Percentiles rank a stretch among this genome's conserved stretches.
phyloP scores from a whole-genome alignment of 1,140 invertebrate species.

The Stegodyphus mimosarum region DNA sequence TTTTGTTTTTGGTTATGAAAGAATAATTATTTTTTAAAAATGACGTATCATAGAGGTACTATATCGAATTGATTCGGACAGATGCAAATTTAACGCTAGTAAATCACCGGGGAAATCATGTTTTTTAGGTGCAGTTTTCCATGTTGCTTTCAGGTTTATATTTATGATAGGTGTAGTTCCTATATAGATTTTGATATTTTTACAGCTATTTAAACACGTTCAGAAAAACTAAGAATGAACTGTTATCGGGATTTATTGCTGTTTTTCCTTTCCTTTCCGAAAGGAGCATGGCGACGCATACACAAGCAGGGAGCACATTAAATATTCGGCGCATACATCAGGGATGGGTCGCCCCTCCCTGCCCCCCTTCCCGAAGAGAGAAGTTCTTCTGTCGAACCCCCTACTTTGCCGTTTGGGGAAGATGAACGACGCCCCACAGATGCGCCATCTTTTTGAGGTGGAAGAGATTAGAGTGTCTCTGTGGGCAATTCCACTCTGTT shows the following conservation, averaged over 20 bases:
- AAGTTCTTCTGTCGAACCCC: not conserved
- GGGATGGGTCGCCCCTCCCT: constrained; percentile 18
- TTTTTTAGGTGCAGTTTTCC: too few species aligned
- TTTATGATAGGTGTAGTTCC: too few species aligned
- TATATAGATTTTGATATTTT: constrained; percentile 10
- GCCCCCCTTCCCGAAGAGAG: not conserved
- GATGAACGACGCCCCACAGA: constrained; percentile 40
- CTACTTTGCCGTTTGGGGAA: not conserved
- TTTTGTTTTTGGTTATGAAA: too few species aligned
- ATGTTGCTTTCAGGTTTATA: too few species aligned
- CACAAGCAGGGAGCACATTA: constrained; percentile 53
- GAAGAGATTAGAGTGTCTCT: constrained; percentile 42
- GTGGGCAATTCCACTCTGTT: constrained; percentile 25
- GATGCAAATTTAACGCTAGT: too few species aligned
- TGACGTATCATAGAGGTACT: too few species aligned
- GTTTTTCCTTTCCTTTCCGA: constrained; percentile 26
- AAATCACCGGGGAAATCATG: too few species aligned
- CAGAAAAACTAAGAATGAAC: constrained; percentile 33
- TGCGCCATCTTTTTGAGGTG: constrained; percentile 52
- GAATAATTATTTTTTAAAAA: too few species aligned
- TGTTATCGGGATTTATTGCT: constrained; percentile 35
- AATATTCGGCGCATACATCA: constrained; percentile 57
- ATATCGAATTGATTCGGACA: too few species aligned
- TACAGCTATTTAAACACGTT: constrained; percentile 54
- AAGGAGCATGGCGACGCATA: constrained; percentile 39